Base-by-base conservation (phyloP, 2,888 invertebrate genomes). In the Archaeoteleia sp. region DNA sequence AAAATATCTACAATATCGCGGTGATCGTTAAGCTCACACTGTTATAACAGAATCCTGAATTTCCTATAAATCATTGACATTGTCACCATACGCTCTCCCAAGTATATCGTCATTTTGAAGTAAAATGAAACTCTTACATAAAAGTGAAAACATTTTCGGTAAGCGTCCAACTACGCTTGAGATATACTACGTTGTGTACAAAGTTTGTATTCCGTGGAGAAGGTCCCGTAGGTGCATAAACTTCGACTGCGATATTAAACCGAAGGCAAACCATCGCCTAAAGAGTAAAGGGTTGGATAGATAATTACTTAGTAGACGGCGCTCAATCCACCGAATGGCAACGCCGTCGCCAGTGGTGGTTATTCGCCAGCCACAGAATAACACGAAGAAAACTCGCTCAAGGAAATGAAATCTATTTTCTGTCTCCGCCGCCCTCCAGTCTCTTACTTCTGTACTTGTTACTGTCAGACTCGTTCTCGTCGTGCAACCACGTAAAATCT, bases 331-430 rank as follows among this genome's bases (percentile, higher is more conserved):
- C 30, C 25, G 10, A 35, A 60, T 23, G 25, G 37, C 35, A 45
- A 20, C 20, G 12, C 2, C 32, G 20, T 25, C 35, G 27, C 29
- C 32, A 14, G 32, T n/a, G 12, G 27, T 30, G 9, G 37, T 14
- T 48, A 3, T 4, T 42, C 42, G 15, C 42, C 9, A 42, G 12
- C 10, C 40, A 30, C 37, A 20, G 27, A 42, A 60, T 49, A 58
- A 42, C 42, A 42, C 25, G 15, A 13, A 25, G 43, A 27, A 40
- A 40, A 29, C 42, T 48, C 48, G 51, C 17, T 27, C 30, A 48
- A 51, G 45, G 45, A 34, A 49, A 60, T 60, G 53, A 61, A 61
- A 61, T 61, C 45, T 32, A 46, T 46, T 46, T 51, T 40, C 35
- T 5, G 32, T 25, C 32, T 57, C 15, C 10, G 30, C 3, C 25